Evolutionary conservation across 2,888 invertebrate species (phyloP), one percentile per base, ranked within the genome.

Genomic region (Resseliella maxima): DNA sequence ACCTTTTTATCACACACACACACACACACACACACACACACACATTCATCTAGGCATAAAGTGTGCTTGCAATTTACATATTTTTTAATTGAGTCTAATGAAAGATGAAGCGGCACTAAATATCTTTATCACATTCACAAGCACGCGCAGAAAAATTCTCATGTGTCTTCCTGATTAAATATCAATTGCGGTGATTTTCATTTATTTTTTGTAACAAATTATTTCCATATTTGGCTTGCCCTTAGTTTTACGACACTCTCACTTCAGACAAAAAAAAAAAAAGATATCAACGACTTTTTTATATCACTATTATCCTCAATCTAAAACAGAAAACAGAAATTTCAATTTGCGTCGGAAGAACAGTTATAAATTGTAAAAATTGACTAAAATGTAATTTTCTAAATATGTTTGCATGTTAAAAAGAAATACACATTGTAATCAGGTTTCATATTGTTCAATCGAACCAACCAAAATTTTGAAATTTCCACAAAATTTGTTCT

Each of bases 181-280:
- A 72, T 72, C 72, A 72, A 72, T 72, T 72, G 72, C 31, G n/a
- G 31, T 72, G 72, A 72, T 72, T 72, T 72, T n/a, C n/a, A n/a
- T n/a, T n/a, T n/a, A n/a, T n/a, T 59, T 59, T 24, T 59, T 41
- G 12, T 8, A 41, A 41, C 41, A 41, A 41, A 50, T 31, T 59
- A 24, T 24, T 72, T 72, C 31, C 1, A 12, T 72, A 31, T 72
- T 72, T 15, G 15, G 31, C 21, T n/a, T 72, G 31, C 15, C n/a
- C 31, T 15, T 72, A 5, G 27, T 59, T 59, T 59, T 59, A 5
- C n/a, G 5, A 59, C 50, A 50, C 3, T 31, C 31, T 72, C 72
- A 31, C 27, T 35, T 31, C 72, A 72, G n/a, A n/a, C n/a, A n/a
- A n/a, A n/a, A n/a, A n/a, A n/a, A n/a, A n/a, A n/a, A n/a, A n/a